Conservation (phyloP, 2,797 vertebrate species). For the Peromyscus eremicus region DNA sequence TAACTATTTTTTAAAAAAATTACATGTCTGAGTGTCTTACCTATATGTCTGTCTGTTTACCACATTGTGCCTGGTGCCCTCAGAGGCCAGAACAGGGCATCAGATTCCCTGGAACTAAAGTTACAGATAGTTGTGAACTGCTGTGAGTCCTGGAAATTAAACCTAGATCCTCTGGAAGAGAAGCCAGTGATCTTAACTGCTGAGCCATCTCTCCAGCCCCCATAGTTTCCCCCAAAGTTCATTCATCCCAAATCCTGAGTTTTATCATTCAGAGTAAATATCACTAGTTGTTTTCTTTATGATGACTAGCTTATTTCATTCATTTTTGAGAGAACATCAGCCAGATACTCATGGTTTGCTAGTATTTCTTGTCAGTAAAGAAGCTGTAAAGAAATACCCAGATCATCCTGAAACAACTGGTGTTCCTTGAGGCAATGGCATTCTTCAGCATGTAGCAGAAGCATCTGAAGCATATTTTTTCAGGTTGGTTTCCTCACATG, state of each 20-base stretch:
- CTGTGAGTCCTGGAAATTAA: background rate
- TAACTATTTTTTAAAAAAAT: background rate
- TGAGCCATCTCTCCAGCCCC: background rate
- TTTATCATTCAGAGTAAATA: conserved; percentile 41
- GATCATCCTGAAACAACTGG: background rate
- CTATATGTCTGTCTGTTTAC: background rate
- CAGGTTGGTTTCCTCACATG: background rate
- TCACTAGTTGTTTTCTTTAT: background rate
- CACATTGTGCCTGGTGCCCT: background rate
- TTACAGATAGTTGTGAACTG: background rate
- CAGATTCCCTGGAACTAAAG: too few species aligned
- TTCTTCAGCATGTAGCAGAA: background rate
- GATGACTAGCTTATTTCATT: background rate
- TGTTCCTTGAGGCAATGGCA: background rate
- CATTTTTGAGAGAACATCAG: conserved; percentile 3
- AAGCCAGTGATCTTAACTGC: background rate
- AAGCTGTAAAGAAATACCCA: background rate
- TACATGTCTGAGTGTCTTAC: background rate
- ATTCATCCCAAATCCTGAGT: conserved; percentile 28
- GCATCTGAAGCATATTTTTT: background rate
- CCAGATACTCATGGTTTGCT: background rate
- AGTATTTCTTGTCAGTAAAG: background rate
- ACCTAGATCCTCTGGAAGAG: background rate
- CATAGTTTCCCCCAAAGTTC: conserved; percentile 14
- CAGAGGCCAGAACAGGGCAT: background rate